These are phyloP conservation scores for Sinodicranocentrus sp. DNA, from an alignment of 2,888 invertebrate species.

Conservation along the genomic window DNA sequence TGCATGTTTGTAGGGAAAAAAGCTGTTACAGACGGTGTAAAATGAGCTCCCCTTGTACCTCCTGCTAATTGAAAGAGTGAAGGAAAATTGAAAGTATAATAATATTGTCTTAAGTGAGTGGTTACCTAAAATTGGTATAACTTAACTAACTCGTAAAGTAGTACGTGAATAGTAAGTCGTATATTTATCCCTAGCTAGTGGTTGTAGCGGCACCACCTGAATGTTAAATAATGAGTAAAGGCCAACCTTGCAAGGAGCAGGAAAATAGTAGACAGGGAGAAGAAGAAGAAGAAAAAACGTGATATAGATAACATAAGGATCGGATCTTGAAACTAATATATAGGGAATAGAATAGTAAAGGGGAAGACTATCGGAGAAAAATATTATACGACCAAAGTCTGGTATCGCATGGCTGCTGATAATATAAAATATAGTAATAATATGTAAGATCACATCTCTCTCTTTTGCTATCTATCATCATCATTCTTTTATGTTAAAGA, in stretches of 20 bases:
- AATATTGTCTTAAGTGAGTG: slow-evolving; percentile 24
- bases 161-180: not conserved
- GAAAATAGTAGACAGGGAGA: not conserved
- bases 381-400: not conserved
- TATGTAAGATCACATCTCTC: slow-evolving; percentile 52
- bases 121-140: slow-evolving; percentile 22
- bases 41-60: not conserved
- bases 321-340: too few relatives aligned
- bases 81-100: slow-evolving; percentile 30
- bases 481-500: slow-evolving; percentile 52
- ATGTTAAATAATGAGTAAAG: slow-evolving; percentile 43
- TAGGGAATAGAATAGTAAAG: too few relatives aligned
- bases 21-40: slow-evolving; percentile 2
- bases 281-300: not conserved
- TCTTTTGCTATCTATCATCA: slow-evolving; percentile 6
- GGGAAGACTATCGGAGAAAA: not conserved
- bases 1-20: too few relatives aligned
- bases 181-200: too few relatives aligned
- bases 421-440: slow-evolving; percentile 10
- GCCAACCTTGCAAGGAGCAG: slow-evolving; percentile 32
- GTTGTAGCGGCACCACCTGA: slow-evolving; percentile 55
- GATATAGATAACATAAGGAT: too few relatives aligned
- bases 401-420: slow-evolving; percentile 23
- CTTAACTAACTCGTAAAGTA: not conserved
- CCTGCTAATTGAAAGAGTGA: slow-evolving; percentile 11